Conservation (phyloP, 2,888 invertebrate genomes). For the Patella pellucida region DNA sequence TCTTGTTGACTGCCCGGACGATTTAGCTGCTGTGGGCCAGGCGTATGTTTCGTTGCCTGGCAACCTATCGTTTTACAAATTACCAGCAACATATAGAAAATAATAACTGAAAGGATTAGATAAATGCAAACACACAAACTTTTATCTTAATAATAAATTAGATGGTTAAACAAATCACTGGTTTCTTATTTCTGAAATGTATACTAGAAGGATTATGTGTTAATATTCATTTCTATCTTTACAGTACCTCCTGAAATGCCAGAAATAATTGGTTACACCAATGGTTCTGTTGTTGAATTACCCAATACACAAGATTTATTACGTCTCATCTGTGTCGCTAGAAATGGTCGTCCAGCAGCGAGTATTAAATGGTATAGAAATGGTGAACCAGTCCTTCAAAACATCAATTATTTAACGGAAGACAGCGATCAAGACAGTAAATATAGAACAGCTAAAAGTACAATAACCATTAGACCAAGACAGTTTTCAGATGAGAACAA, state of each 20-base stretch:
- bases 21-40: too few relatives aligned
- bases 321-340: conserved; percentile 89
- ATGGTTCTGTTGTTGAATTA: conserved; percentile 84
- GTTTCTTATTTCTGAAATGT: too few relatives aligned
- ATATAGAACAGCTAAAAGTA: conserved; percentile 73
- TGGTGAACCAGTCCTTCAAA: conserved; percentile 87
- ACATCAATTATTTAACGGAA: conserved; percentile 80
- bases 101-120: too few relatives aligned
- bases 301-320: conserved; percentile 89
- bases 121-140: too few relatives aligned
- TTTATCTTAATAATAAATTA: too few relatives aligned
- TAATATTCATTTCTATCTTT: conserved; percentile 23
- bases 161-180: too few relatives aligned
- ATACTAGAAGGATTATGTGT: too few relatives aligned
- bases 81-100: too few relatives aligned
- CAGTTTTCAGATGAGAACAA: conserved; percentile 86
- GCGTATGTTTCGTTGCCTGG: too few relatives aligned
- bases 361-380: conserved; percentile 83
- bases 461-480: conserved; percentile 88
- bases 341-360: conserved; percentile 96
- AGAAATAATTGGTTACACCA: conserved; percentile 91
- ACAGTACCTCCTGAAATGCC: conserved; percentile 93
- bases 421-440: conserved; percentile 51
- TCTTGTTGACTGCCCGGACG: too few relatives aligned
- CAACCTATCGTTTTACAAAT: too few relatives aligned